Conservation (phyloP, 2,888 invertebrate genomes). For the Minunthozetes semirufus region DNA sequence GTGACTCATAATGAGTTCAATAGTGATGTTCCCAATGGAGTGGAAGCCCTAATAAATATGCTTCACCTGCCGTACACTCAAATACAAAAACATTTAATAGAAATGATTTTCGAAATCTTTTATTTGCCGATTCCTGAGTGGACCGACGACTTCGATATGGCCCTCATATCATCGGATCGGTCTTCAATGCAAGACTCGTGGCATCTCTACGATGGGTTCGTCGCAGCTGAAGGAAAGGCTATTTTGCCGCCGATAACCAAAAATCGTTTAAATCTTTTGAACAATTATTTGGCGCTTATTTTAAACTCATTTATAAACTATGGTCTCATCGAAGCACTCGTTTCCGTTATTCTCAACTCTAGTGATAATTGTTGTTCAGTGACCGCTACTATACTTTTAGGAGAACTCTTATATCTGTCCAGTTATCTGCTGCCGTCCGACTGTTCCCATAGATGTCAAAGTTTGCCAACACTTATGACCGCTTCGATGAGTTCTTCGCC, state of each 20-base stretch:
- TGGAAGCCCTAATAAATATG: constrained; percentile 50
- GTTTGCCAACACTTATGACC: constrained; percentile 74
- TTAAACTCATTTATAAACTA: constrained; percentile 79
- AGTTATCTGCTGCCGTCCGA: constrained; percentile 67
- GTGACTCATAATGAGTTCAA: not conserved
- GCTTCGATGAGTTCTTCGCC: constrained; percentile 49
- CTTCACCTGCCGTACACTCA: constrained; percentile 78
- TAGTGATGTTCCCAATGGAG: constrained; percentile 45
- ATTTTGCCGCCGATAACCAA: constrained; percentile 78
- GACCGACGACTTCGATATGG: constrained; percentile 85
- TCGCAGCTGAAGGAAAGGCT: constrained; percentile 80
- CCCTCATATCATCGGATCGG: constrained; percentile 63
- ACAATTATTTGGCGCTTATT: constrained; percentile 80
- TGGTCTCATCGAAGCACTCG: constrained; percentile 63
- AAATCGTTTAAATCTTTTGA: constrained; percentile 69
- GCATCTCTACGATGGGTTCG: constrained; percentile 85
- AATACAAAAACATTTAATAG: constrained; percentile 85
- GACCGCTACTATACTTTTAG: constrained; percentile 79
- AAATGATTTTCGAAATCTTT: constrained; percentile 81
- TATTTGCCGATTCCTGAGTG: constrained; percentile 77
- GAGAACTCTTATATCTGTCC: constrained; percentile 75
- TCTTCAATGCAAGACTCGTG: constrained; percentile 67
- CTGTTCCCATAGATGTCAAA: constrained; percentile 72
- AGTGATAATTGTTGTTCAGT: constrained; percentile 84
- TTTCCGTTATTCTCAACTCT: constrained; percentile 75